A percentile compares a stretch with the other conserved stretches of the same genome.
Evolutionary conservation across 2,888 invertebrate genomes (phyloP).

Genomic region (Archaeoteleia sp.): DNA sequence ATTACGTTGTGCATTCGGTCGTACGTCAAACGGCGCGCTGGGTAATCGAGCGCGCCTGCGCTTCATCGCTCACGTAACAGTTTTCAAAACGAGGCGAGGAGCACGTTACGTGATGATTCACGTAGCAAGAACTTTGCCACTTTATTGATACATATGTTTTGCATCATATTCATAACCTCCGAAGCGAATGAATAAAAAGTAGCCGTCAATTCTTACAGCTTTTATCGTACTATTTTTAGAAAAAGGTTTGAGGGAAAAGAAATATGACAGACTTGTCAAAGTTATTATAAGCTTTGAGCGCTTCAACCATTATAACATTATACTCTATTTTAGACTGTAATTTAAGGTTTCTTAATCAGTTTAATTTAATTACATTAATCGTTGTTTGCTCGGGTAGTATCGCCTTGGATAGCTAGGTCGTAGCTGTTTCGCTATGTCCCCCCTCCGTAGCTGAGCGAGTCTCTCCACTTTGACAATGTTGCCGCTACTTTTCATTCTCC

Average conservation of each 20-base stretch:
- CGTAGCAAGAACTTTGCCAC: conserved; percentile 68
- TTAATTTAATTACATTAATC: conserved; percentile 40
- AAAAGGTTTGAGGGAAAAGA: too few species aligned
- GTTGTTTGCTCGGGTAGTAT: conserved; percentile 12
- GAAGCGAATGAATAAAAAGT: conserved; percentile 43
- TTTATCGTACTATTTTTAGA: too few species aligned
- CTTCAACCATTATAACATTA: conserved; percentile 2
- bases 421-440: conserved; percentile 19
- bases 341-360: conserved; percentile 27
- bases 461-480: conserved; percentile 23
- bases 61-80: conserved; percentile 26
- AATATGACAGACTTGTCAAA: too few species aligned
- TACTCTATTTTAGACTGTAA: conserved; percentile 3
- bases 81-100: conserved; percentile 31
- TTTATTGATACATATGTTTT: conserved; percentile 66
- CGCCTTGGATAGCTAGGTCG: conserved; percentile 16
- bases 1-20: conserved; percentile 31
- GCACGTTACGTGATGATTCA: conserved; percentile 64
- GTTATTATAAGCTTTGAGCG: too few species aligned
- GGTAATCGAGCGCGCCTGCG: conserved; percentile 45
- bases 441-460: conserved; percentile 14
- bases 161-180: conserved; percentile 46
- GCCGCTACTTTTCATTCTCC: conserved; percentile 41
- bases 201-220: conserved; percentile 37
- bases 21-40: conserved; percentile 31